These are phyloP conservation scores for Himantopus leucocephalus DNA, from an alignment of 2,113 vertebrate genomes.

Conservation along the genomic window DNA sequence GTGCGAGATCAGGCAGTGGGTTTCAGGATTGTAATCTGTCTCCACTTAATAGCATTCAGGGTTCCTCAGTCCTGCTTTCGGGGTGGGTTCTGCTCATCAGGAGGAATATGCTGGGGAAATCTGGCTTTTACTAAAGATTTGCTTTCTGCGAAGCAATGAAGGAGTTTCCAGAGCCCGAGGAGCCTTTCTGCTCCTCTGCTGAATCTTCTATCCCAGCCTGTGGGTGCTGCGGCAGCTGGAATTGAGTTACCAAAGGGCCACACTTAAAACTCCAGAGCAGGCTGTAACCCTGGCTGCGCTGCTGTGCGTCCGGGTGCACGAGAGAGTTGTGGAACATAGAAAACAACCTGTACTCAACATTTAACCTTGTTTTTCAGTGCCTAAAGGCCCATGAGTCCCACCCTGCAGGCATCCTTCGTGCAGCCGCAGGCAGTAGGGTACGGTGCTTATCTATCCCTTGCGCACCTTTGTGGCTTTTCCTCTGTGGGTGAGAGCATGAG, in stretches of 20 bases:
- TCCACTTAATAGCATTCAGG: not conserved
- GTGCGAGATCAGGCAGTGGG: not conserved
- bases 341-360: not conserved
- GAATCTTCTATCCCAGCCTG: not conserved
- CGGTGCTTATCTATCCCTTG: too few relatives aligned
- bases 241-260: not conserved
- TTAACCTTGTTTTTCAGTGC: not conserved
- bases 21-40: not conserved
- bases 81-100: not conserved
- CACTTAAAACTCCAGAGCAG: not conserved
- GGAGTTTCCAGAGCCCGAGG: not conserved
- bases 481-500: not conserved
- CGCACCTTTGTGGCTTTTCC: rapidly evolving
- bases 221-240: not conserved
- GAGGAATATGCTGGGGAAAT: not conserved
- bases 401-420: not conserved
- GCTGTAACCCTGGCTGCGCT: not conserved
- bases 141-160: not conserved
- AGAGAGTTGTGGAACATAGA: not conserved
- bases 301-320: not conserved
- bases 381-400: not conserved
- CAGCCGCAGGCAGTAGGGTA: not conserved
- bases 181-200: not conserved
- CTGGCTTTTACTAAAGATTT: not conserved
- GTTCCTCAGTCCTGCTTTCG: not conserved